Evolutionary conservation across 2,888 invertebrate species (phyloP), one percentile per base, ranked within the genome.

Genomic region (Microdon myrmicae): DNA sequence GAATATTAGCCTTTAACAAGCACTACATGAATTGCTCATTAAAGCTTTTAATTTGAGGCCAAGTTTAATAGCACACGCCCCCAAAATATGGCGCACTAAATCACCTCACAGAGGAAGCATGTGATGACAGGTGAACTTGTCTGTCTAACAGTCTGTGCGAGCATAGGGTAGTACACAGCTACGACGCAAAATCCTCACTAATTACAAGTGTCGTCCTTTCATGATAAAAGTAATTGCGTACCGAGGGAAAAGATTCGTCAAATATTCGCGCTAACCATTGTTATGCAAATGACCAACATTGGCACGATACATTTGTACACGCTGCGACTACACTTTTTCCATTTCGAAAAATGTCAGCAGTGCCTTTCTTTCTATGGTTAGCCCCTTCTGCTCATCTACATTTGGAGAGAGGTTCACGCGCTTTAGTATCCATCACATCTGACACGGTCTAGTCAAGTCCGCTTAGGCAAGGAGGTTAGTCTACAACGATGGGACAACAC

Each of bases 241-340:
- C 28, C 44, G 28, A 23, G 32, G 28, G 29, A 29, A 34, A 43
- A 45, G 23, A 9, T 1, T 28, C 13, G 13, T 14, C 9, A 23
- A 51, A 43, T 35, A 51, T 20, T 35, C 55, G 19, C 45, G 37
- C 17, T n/a, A n/a, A 13, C 67, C 54, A 78, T 78, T 78, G 78
- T 78, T 77, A 78, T 78, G 78, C 77, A 77, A 78, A 78, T 78
- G 76, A 76, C 77, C 76, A 71, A 71, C 70, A 72, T 74, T 72
- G 71, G 71, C 77, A 78, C 77, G 77, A 77, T 74, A 77, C 72
- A 74, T 69, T 68, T 71, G 48, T 39, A 37, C 51, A 55, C 53
- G 45, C 34, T 41, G 47, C 13, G 5, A 23, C 16, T 17, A 12
- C 22, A 39, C 31, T 26, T 17, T 12, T 56, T 19, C 6, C 14